A percentile compares a stretch with the other conserved stretches of the same genome.
Conservation (phyloP, 2,113 vertebrate genomes). For the Ciconia stormi region DNA sequence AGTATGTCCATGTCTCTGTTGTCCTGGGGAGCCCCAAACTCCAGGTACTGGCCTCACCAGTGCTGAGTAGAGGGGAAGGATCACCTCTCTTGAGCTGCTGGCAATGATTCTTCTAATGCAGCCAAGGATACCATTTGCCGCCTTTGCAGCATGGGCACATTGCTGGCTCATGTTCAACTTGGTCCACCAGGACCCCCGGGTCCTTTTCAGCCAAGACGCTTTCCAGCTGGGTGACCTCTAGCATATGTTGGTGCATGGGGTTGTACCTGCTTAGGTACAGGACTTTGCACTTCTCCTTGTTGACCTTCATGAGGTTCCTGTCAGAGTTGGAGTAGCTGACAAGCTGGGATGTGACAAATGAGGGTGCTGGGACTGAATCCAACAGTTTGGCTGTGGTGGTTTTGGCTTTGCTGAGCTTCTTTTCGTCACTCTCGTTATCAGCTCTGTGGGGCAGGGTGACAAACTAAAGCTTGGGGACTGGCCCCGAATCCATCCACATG, state of each 20-base stretch:
- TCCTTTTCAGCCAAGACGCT: background rate
- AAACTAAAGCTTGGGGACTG: background rate
- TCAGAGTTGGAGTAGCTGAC: background rate
- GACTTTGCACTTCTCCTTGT: background rate
- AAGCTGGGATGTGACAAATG: background rate
- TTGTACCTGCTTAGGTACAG: background rate
- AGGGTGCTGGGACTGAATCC: accelerated
- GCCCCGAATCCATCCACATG: background rate
- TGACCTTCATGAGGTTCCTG: background rate
- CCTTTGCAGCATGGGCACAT: accelerated
- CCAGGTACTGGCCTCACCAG: background rate
- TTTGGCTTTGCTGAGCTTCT: background rate
- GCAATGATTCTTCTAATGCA: background rate
- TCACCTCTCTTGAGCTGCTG: background rate
- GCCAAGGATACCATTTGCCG: accelerated
- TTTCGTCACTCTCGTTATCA: background rate
- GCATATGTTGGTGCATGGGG: background rate
- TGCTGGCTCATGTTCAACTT: accelerated
- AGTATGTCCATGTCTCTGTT: background rate
- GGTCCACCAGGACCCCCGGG: background rate
- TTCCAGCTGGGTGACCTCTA: background rate
- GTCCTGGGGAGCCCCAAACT: background rate
- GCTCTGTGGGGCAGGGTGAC: background rate
- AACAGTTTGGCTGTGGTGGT: background rate
- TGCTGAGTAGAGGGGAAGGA: background rate